Evolutionary conservation across 1,140 invertebrate genomes (phyloP).

Genomic region (Eupristina koningsbergeri): DNA sequence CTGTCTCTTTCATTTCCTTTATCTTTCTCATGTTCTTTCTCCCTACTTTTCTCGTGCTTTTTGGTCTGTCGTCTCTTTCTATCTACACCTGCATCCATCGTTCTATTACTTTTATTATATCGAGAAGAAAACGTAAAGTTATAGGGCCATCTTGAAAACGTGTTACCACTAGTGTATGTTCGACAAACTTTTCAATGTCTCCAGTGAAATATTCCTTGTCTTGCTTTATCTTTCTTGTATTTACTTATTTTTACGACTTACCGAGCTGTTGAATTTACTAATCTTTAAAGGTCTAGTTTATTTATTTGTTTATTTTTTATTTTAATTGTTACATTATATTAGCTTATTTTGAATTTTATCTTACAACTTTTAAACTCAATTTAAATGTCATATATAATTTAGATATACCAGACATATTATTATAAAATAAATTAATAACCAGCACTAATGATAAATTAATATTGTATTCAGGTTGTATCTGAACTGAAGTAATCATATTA

Average conservation of each 20-base stretch:
- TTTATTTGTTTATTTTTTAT: neutral
- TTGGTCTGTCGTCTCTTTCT: conserved; percentile 28
- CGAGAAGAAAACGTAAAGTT: conserved; percentile 64
- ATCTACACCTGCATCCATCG: too few relatives aligned
- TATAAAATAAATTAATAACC: too few relatives aligned
- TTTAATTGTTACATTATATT: neutral
- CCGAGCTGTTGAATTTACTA: conserved; percentile 27
- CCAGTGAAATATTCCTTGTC: conserved; percentile 59
- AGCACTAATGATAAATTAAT: too few relatives aligned
- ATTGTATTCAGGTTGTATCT: too few relatives aligned
- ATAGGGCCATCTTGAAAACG: conserved; percentile 69
- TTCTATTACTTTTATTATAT: conserved; percentile 56
- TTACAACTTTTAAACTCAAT: too few relatives aligned
- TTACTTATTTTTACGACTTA: conserved; percentile 63
- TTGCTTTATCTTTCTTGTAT: conserved; percentile 52
- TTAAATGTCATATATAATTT: too few relatives aligned
- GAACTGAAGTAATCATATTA: too few relatives aligned
- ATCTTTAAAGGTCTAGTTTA: conserved; percentile 41
- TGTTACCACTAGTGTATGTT: conserved; percentile 67
- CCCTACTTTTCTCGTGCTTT: conserved; percentile 44
- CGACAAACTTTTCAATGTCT: conserved; percentile 71
- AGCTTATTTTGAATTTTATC: too few relatives aligned
- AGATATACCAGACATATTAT: too few relatives aligned
- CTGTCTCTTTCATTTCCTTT: neutral
- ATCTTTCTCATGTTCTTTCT: neutral